Conservation (phyloP, 2,113 vertebrate genomes). For the Aythya baeri region DNA sequence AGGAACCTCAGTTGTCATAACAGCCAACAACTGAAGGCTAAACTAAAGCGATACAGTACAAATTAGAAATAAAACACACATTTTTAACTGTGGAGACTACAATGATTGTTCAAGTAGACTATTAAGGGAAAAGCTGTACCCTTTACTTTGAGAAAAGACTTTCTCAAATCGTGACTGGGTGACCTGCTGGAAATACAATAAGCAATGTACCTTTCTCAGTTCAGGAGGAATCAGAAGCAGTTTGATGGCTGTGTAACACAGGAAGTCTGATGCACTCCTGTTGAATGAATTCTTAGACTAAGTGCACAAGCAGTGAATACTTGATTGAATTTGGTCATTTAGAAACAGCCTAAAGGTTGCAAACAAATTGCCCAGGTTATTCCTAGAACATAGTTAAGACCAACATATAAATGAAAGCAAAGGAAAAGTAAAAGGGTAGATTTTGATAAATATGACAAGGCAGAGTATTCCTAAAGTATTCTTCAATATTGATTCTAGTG, state of each 20-base stretch:
- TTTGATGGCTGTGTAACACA: not conserved
- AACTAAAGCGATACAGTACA: not conserved
- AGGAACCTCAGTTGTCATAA: not conserved
- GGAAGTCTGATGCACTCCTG: not conserved
- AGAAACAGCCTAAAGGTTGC: not conserved
- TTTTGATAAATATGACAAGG: not conserved
- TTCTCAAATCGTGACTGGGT: not conserved
- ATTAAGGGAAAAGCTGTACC: rapidly evolving
- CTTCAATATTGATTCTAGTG: not conserved
- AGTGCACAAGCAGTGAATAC: not conserved
- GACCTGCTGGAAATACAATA: not conserved
- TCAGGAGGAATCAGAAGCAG: not conserved
- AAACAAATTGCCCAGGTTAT: not conserved
- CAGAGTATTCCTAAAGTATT: not conserved
- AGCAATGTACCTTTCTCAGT: not conserved
- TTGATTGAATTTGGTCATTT: not conserved
- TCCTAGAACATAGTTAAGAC: not conserved
- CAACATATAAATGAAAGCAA: not conserved
- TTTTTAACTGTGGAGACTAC: not conserved
- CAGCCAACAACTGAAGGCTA: not conserved
- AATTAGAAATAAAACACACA: not conserved
- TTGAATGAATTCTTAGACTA: not conserved
- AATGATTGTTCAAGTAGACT: not conserved
- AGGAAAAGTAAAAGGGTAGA: not conserved
- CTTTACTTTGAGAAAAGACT: not conserved